phyloP scores from a whole-genome alignment of 2,888 invertebrate species.

The Mactromeris polynyma region DNA sequence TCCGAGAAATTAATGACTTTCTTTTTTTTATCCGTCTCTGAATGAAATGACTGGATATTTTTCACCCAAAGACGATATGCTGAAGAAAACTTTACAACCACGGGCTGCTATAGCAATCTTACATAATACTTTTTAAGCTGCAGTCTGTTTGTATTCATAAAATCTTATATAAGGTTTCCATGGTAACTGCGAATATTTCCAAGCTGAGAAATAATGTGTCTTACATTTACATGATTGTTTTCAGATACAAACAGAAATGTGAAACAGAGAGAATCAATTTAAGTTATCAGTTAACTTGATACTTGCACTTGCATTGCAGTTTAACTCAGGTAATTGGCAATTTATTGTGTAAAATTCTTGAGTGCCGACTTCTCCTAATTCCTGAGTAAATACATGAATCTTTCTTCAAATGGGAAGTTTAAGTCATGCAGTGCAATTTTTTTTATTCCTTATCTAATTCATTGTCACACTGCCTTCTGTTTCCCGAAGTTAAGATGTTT shows the following conservation, averaged over 20 bases:
- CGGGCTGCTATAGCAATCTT: neutral
- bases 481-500: too few species aligned
- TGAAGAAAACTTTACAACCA: neutral
- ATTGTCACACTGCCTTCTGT: too few species aligned
- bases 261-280: neutral
- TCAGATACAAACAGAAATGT: neutral
- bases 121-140: neutral
- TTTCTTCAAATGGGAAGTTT: too few species aligned
- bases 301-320: neutral
- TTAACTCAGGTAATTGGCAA: too few species aligned
- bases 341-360: too few species aligned
- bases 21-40: neutral
- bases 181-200: conserved; percentile 3
- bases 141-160: neutral
- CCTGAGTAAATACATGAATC: too few species aligned
- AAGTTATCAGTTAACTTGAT: neutral
- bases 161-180: neutral
- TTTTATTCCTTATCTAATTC: too few species aligned
- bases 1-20: neutral
- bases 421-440: too few species aligned
- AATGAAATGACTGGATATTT: neutral
- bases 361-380: too few species aligned
- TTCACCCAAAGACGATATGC: neutral
- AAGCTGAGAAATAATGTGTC: neutral
- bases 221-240: conserved; percentile 3